These are phyloP conservation scores for Stichopus horrens DNA, from an alignment of 53 echinoderm and acorn worm genomes.

Conservation along the genomic window DNA sequence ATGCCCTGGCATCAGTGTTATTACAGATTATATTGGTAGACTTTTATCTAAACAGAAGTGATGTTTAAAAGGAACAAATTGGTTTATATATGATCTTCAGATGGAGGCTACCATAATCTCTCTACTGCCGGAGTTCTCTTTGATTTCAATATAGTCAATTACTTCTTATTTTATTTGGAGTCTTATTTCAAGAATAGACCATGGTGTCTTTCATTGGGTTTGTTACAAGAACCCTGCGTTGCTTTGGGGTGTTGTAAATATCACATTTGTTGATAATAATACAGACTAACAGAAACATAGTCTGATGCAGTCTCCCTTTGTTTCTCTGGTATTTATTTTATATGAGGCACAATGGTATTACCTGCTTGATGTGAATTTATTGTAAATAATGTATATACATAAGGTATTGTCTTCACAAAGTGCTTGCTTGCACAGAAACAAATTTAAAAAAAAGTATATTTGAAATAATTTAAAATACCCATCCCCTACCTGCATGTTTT, in stretches of 20 bases:
- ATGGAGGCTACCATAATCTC: background rate
- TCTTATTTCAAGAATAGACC: background rate
- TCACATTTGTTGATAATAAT: background rate
- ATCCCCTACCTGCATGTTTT: too few relatives aligned
- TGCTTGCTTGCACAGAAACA: slow-evolving; percentile 14
- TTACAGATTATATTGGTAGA: too few relatives aligned
- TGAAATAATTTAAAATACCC: background rate
- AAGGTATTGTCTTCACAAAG: background rate
- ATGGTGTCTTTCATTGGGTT: slow-evolving; percentile 38
- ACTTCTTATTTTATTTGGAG: background rate
- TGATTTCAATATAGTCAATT: background rate
- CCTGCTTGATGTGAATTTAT: background rate
- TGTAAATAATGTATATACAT: background rate
- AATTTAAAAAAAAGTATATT: background rate
- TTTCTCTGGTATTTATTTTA: too few relatives aligned
- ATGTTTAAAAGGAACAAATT: too few relatives aligned
- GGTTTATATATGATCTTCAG: too few relatives aligned
- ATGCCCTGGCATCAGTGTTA: too few relatives aligned
- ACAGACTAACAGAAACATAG: background rate
- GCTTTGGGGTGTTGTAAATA: slow-evolving; percentile 33
- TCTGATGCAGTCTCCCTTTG: too few relatives aligned
- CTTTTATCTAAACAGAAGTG: too few relatives aligned
- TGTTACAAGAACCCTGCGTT: background rate
- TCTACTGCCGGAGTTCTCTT: background rate
- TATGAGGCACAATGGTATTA: background rate